Evolutionary conservation across 2,888 invertebrate genomes (phyloP).

Genomic region (Rhodophaea formosa): DNA sequence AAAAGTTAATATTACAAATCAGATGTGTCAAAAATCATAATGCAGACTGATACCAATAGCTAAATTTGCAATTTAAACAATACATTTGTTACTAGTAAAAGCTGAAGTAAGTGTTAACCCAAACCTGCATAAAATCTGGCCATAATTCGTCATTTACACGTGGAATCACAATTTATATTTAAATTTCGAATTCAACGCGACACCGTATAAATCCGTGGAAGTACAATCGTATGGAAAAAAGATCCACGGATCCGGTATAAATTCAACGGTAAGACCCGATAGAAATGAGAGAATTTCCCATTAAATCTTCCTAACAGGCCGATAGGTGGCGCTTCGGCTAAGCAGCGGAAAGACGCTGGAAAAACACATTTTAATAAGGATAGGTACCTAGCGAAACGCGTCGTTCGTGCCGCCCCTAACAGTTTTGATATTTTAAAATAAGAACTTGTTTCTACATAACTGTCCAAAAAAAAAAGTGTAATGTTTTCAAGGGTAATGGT

Average conservation of each 20-base stretch:
- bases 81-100: too few species aligned
- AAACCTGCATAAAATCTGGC: constrained; percentile 7
- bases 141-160: constrained; percentile 18
- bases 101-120: background rate
- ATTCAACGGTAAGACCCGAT: constrained; percentile 70
- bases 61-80: too few species aligned
- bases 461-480: background rate
- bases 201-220: constrained; percentile 50
- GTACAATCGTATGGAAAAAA: constrained; percentile 73
- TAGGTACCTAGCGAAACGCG: constrained; percentile 37
- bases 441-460: background rate
- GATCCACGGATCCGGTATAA: constrained; percentile 62
- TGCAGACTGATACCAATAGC: too few species aligned
- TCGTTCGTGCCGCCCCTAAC: constrained; percentile 25
- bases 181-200: constrained; percentile 38
- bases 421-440: constrained; percentile 42
- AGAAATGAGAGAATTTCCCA: constrained; percentile 72
- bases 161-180: constrained; percentile 21
- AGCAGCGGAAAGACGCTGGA: constrained; percentile 53
- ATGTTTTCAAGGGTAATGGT: background rate
- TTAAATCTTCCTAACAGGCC: constrained; percentile 69
- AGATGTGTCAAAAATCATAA: too few species aligned
- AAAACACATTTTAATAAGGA: constrained; percentile 73
- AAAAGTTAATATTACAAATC: too few species aligned
- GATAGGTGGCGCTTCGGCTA: constrained; percentile 67